A percentile compares a stretch with the other conserved stretches of the same genome.
phyloP scores from a whole-genome alignment of 1,140 invertebrate species.

The Eueides isabella region DNA sequence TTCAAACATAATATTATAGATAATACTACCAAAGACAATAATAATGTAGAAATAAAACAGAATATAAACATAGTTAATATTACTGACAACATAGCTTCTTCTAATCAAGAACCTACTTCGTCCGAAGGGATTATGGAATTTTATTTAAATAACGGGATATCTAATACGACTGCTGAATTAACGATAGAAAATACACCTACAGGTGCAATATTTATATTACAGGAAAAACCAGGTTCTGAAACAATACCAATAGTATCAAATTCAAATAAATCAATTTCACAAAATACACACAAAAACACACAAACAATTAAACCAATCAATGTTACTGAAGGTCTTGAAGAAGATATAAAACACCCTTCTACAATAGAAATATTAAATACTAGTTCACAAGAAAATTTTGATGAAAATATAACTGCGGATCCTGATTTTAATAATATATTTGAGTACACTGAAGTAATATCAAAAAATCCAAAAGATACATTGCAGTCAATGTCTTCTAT shows the following conservation, averaged over 20 bases:
- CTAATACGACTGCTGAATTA: not conserved
- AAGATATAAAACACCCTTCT: constrained; percentile 51
- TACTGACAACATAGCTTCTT: not conserved
- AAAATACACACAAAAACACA: not conserved
- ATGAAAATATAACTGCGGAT: constrained; percentile 44
- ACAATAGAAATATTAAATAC: constrained; percentile 48
- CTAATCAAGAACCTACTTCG: not conserved
- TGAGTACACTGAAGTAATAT: not conserved
- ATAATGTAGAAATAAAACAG: not conserved
- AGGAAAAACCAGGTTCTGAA: not conserved
- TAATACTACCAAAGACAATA: not conserved
- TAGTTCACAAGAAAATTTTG: constrained; percentile 44
- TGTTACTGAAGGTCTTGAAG: constrained; percentile 22
- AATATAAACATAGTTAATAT: not conserved
- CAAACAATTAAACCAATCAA: not conserved
- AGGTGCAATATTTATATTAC: not conserved
- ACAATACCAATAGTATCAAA: not conserved
- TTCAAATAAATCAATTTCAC: not conserved
- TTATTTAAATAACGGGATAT: not conserved
- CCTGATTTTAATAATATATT: constrained; percentile 18
- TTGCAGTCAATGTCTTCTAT: not conserved
- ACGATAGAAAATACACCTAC: not conserved
- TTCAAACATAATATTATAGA: not conserved
- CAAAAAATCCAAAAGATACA: not conserved
- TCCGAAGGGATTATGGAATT: not conserved